Evolutionary conservation across 2,888 invertebrate genomes (phyloP), one percentile per base, ranked within the genome.

Genomic region (Acheta domesticus): DNA sequence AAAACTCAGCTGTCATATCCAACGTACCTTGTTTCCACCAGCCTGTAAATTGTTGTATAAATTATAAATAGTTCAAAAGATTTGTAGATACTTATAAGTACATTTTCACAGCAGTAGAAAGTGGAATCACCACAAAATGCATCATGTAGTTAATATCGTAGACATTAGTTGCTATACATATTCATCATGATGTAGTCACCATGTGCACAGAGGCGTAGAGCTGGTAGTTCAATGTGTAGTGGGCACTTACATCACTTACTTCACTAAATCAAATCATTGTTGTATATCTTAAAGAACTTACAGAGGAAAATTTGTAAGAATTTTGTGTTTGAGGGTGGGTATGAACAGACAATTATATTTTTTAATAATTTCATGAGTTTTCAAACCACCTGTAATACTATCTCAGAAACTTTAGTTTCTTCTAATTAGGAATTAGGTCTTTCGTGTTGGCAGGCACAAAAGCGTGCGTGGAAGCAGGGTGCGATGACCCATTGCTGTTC

Each of bases 171-270:
- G n/a, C n/a, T 62, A 36, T 62, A 62, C n/a, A 62, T 62, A 62
- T 4, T 62, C 16, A 12, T 62, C n/a, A 62, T 62, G 62, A 62
- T 62, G 62, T 62, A 62, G 62, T 62, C 62, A 62, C 62, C 14
- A 62, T 62, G 62, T 62, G 62, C 62, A 62, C 62, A 62, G 36
- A 62, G 62, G n/a, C 62, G 4, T 62, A 62, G 14, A 19, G 16
- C 62, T 62, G n/a, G 62, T 62, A 62, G 62, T 62, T 62, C n/a
- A 62, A 62, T 62, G 62, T 62, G 62, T 62, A 62, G 62, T 62
- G 62, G 62, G 62, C 62, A 62, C 62, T 8, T 19, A 62, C 62
- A 62, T 62, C 62, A 62, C 62, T 62, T 14, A 62, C n/a, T 62
- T 36, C 36, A 36, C 36, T 8, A 36, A 36, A 36, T 8, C 36